Percentiles rank a stretch among this genome's conserved stretches.
Evolutionary conservation across 2,888 invertebrate species (phyloP).

Genomic region (Xestia c-nigrum): DNA sequence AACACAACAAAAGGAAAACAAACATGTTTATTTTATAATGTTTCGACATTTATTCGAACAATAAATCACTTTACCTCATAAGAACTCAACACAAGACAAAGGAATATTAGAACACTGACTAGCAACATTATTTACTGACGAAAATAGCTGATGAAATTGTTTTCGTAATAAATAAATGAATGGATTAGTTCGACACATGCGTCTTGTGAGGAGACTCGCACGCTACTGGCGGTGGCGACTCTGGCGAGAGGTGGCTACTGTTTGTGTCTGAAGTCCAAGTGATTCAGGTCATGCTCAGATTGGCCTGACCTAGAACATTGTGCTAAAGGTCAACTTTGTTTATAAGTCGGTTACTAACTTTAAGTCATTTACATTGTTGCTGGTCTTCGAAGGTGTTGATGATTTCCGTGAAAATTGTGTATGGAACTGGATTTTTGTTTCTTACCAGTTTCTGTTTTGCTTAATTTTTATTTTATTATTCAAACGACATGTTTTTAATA

Average conservation of each 20-base stretch:
- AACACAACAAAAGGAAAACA: conserved; percentile 40
- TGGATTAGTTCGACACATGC: conserved; percentile 14
- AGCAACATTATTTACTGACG: conserved; percentile 39
- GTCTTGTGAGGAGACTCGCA: conserved; percentile 3
- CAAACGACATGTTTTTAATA: background rate
- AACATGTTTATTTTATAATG: conserved; percentile 1
- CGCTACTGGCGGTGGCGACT: conserved; percentile 26
- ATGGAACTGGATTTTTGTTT: background rate
- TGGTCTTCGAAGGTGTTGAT: background rate
- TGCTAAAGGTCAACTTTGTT: conserved; percentile 44
- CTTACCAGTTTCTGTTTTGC: background rate
- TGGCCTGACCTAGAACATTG: conserved; percentile 39
- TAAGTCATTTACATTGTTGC: conserved; percentile 15
- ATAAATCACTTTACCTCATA: conserved; percentile 53
- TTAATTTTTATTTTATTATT: background rate
- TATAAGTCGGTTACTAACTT: conserved; percentile 12
- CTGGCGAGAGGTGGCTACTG: background rate
- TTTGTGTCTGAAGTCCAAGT: background rate
- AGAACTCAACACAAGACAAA: conserved; percentile 50
- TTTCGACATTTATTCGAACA: background rate
- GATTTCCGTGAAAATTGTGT: conserved; percentile 10
- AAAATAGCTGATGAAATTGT: conserved; percentile 14
- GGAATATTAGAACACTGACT: conserved; percentile 40
- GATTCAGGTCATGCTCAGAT: conserved; percentile 13
- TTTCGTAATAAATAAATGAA: conserved; percentile 8